Conservation (phyloP, 2,113 vertebrate species). For the Phycodurus eques region DNA sequence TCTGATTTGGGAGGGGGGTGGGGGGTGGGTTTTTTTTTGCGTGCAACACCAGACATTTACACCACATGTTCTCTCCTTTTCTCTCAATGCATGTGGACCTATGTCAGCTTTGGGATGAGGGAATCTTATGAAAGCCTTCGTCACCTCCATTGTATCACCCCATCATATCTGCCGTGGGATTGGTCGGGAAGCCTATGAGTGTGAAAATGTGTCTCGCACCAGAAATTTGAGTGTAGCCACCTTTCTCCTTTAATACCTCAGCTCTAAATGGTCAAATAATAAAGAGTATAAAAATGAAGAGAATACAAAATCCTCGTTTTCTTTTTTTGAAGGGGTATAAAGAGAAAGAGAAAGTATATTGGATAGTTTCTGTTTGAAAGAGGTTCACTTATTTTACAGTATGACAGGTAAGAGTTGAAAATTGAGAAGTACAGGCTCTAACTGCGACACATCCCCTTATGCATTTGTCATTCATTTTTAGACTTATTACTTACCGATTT, state of each 20-base stretch:
- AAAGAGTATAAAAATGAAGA: background rate
- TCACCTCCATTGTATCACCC: conserved; percentile 5
- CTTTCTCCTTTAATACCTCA: background rate
- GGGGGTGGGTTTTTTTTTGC: background rate
- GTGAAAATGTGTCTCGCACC: conserved; percentile 1
- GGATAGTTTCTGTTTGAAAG: too few species aligned
- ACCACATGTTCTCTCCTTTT: background rate
- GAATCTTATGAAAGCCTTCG: background rate
- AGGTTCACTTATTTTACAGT: too few species aligned
- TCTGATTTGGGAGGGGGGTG: background rate
- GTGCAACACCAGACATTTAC: background rate
- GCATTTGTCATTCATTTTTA: background rate
- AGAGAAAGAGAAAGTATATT: too few species aligned
- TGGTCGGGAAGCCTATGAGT: background rate
- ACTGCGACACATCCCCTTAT: too few species aligned
- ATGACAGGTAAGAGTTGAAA: too few species aligned
- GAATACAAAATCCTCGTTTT: too few species aligned
- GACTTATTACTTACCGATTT: background rate
- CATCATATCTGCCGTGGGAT: background rate
- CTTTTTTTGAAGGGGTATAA: too few species aligned
- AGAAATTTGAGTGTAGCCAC: too few species aligned
- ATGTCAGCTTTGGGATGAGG: background rate
- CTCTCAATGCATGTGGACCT: conserved; percentile 3
- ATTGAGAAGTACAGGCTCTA: too few species aligned
- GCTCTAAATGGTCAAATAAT: background rate